Base-by-base conservation (phyloP, 1,140 invertebrate species). In the Drosophila lini region DNA sequence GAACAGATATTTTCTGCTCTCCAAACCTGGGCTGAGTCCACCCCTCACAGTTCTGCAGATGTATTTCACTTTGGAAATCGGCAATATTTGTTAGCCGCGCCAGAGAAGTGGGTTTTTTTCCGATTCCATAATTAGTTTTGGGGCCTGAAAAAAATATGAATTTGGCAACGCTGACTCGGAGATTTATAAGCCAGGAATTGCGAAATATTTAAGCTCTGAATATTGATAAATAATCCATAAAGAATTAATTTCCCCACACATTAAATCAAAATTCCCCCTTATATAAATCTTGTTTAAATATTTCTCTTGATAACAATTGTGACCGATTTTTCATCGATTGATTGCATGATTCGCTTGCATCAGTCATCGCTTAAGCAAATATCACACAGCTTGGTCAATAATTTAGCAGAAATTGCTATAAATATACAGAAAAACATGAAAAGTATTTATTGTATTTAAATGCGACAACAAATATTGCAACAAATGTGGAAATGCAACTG, bases 401-500 rank as follows among this genome's bases (percentile, higher is more conserved):
- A 88, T 74, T 88, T 77, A 77, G 16, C 76, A 70, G 57, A 60
- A 82, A 82, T 74, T 81, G 7, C 25, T 28, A 28, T 28, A 28
- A 28, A 28, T 28, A 28, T 28, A 22, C n/a, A 52, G 50, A 83
- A 88, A 80, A 42, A 71, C 59, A 89, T 80, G 80, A 74, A 71
- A 77, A 78, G 74, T 84, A 84, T 83, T 89, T 88, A 89, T 88
- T 74, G 77, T 80, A 89, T 84, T 86, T 84, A 83, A 83, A 88
- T 80, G 56, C 53, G 41, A 13, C 13, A 32, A 5, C 42, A 81
- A 85, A 81, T 70, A 78, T 78, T 78, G 57, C 58, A 41, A 45
- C 48, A 60, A 69, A 63, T 70, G 59, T 40, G 52, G 16, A 74
- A 68, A 36, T 78, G 70, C 65, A 59, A 70, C 31, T 31, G 58